Conservation (phyloP, 2,113 vertebrate genomes). For the Tauraco erythrolophus region DNA sequence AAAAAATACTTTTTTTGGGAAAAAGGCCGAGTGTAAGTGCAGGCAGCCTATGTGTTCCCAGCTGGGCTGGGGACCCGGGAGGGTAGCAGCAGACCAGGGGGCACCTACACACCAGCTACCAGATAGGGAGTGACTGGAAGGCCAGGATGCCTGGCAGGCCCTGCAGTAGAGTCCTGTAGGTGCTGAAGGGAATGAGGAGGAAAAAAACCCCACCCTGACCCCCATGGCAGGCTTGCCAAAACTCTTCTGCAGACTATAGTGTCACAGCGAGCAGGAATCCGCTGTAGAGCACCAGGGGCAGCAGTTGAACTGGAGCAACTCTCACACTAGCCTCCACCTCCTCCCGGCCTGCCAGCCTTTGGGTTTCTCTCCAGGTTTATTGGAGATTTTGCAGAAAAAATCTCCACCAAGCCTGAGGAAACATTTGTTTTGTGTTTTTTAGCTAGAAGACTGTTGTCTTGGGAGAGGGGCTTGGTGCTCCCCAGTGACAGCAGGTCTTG, state of each 20-base stretch:
- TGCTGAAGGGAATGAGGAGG: background rate
- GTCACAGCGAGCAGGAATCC: fast-evolving
- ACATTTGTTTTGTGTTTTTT: background rate
- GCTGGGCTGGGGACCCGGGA: background rate
- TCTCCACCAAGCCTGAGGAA: background rate
- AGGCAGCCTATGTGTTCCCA: background rate
- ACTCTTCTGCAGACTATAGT: background rate
- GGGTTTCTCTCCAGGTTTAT: background rate
- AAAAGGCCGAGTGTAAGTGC: background rate
- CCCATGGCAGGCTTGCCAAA: background rate
- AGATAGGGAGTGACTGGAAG: background rate
- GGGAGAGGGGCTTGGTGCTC: background rate
- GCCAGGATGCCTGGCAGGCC: background rate
- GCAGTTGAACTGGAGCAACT: background rate
- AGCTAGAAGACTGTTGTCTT: background rate
- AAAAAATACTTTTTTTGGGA: background rate
- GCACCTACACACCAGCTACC: background rate
- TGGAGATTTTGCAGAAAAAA: slow-evolving; percentile 10
- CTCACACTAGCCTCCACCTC: background rate
- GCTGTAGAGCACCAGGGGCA: background rate
- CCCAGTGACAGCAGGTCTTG: background rate
- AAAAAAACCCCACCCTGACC: background rate
- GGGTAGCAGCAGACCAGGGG: fast-evolving
- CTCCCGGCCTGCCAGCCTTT: background rate
- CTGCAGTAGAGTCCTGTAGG: background rate